A percentile compares a stretch with the other conserved stretches of the same genome.
Evolutionary conservation across 2,797 vertebrate species (phyloP).

Genomic region (Sylvia borin): DNA sequence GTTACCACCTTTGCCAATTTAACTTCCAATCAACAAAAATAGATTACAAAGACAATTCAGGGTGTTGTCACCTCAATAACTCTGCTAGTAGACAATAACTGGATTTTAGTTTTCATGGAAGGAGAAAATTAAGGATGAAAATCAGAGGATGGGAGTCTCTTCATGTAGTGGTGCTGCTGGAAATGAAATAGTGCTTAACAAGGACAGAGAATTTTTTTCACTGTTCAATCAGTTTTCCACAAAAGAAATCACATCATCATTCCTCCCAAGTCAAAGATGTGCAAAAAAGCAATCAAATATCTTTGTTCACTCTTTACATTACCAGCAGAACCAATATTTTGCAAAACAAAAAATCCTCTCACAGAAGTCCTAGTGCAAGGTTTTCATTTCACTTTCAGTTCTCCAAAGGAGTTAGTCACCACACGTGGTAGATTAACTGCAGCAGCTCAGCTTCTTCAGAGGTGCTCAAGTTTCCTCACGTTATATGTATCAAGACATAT

Average conservation of each 20-base stretch:
- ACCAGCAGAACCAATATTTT: neutral
- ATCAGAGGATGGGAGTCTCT: neutral
- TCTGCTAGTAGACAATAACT: neutral
- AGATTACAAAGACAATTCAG: neutral
- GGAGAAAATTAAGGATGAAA: neutral
- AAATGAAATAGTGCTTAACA: neutral
- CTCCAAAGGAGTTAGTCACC: constrained; percentile 48
- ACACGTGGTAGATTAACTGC: constrained; percentile 24
- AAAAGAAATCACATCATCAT: neutral
- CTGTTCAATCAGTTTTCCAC: neutral
- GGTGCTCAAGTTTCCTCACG: constrained; percentile 24
- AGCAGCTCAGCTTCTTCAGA: constrained; percentile 25
- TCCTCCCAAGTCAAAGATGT: neutral
- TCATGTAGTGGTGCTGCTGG: neutral
- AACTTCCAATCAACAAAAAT: neutral
- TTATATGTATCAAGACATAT: constrained; percentile 46
- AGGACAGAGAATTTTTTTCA: neutral
- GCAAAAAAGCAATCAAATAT: neutral
- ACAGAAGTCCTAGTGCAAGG: neutral
- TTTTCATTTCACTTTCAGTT: constrained; percentile 43
- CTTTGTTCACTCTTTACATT: neutral
- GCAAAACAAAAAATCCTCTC: neutral
- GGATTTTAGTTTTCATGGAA: neutral
- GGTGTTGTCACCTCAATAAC: neutral
- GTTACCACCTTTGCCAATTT: neutral